Evolutionary conservation across 2,888 invertebrate species (phyloP), one percentile per base, ranked within the genome.

Genomic region (Euplexia lucipara): DNA sequence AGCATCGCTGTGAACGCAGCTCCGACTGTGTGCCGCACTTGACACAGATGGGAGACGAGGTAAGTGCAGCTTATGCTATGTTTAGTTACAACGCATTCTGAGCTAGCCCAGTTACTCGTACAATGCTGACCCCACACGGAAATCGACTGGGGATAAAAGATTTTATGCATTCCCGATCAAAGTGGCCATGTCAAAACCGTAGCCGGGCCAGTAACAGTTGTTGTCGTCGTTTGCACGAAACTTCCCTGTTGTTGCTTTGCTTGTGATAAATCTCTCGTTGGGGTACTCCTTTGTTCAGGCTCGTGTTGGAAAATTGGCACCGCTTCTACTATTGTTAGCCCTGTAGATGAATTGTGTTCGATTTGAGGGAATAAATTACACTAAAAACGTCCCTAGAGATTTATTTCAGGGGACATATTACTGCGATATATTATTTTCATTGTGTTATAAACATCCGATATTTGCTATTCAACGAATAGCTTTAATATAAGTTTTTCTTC

Each of bases 241-340:
- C 83, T 84, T 85, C 83, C 67, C 70, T 75, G 80, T 83, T 83
- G 84, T 86, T 82, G 76, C 79, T 83, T 79, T 71, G 77, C 68
- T 77, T 70, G 83, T 85, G 87, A 89, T 88, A 88, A 88, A 89
- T 87, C 79, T 85, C 76, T 79, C 62, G 82, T 69, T 51, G 66
- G 72, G 72, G 39, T 26, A 61, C 61, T 81, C 77, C 82, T 83
- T 88, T 88, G 88, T 86, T 83, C 81, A 79, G 76, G 65, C 53
- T 78, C 70, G 70, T 81, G 83, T 84, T 84, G 82, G 83, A 85
- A 86, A 88, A 82, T 79, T 79, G 80, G 80, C 72, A 82, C 66
- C 71, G 78, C 79, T 79, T 81, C 76, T 82, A 83, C 83, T 82
- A 86, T 87, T 88, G 86, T 86, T 76, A 68, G 72, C 51, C 56